A percentile compares a stretch with the other conserved stretches of the same genome.
phyloP scores from a whole-genome alignment of 2,888 invertebrate genomes.

The Agonopterix subpropinquella region DNA sequence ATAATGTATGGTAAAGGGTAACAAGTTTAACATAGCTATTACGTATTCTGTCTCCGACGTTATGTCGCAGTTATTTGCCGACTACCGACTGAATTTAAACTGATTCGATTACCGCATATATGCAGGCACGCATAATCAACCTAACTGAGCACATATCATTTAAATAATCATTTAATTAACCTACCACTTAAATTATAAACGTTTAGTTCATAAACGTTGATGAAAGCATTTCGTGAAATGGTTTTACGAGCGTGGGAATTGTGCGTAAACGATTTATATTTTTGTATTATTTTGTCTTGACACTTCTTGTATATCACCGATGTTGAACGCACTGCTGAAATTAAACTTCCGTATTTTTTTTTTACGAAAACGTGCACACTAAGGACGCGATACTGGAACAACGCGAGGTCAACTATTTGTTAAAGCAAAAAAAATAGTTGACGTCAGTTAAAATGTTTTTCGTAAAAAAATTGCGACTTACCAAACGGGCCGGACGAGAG shows the following conservation, averaged over 20 bases:
- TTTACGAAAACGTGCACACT: constrained; percentile 23
- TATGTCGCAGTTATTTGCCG: constrained; percentile 47
- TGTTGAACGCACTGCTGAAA: constrained; percentile 62
- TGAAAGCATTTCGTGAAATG: constrained; percentile 76
- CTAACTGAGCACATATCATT: background rate
- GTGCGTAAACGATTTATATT: constrained; percentile 58
- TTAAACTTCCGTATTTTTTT: constrained; percentile 37
- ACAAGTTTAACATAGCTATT: constrained; percentile 39
- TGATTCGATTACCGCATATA: constrained; percentile 19
- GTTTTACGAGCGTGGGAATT: constrained; percentile 75
- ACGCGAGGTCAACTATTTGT: constrained; percentile 32
- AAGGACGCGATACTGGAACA: constrained; percentile 18
- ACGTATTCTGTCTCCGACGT: constrained; percentile 45
- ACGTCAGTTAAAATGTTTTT: constrained; percentile 20
- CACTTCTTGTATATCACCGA: constrained; percentile 54
- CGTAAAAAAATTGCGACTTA: constrained; percentile 68
- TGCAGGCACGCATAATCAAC: background rate
- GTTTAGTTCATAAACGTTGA: constrained; percentile 8
- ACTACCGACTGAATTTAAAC: constrained; percentile 30
- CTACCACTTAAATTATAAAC: constrained; percentile 20
- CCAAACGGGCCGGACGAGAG: constrained; percentile 73
- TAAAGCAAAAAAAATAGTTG: constrained; percentile 35
- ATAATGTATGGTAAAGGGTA: constrained; percentile 22
- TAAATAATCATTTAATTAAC: constrained; percentile 10
- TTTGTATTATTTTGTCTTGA: constrained; percentile 40